These are phyloP conservation scores for Nowickia ferox DNA, from an alignment of 2,888 invertebrate species.

Conservation along the genomic window DNA sequence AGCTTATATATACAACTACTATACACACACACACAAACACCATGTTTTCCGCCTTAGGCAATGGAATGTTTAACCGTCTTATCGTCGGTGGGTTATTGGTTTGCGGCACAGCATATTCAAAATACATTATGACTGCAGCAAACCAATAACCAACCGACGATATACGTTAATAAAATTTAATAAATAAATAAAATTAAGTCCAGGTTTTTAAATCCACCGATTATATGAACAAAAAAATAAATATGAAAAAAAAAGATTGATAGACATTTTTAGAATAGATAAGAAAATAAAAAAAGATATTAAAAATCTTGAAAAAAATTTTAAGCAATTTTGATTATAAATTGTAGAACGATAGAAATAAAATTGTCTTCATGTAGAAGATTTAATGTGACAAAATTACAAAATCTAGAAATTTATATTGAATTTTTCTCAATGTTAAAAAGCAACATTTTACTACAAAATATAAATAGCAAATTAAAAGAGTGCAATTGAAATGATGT, in stretches of 20 bases:
- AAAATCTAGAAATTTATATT: slow-evolving; percentile 40
- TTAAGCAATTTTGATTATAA: slow-evolving; percentile 41
- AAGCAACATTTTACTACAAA: slow-evolving; percentile 22
- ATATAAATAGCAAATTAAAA: slow-evolving; percentile 13
- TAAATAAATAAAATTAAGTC: slow-evolving; percentile 59
- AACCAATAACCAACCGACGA: too few species aligned
- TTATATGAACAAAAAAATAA: slow-evolving; percentile 50
- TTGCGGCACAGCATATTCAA: too few species aligned
- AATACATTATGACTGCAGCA: too few species aligned
- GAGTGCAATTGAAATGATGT: not conserved
- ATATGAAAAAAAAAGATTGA: slow-evolving; percentile 50
- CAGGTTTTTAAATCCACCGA: slow-evolving; percentile 72
- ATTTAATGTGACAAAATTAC: slow-evolving; percentile 29
- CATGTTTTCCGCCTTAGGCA: slow-evolving; percentile 62
- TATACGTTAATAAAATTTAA: slow-evolving; percentile 23
- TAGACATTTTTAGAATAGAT: slow-evolving; percentile 55
- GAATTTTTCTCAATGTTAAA: slow-evolving; percentile 65
- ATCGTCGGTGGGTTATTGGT: too few species aligned
- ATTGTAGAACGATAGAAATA: slow-evolving; percentile 17
- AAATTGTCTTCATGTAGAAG: slow-evolving; percentile 61
- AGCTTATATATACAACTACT: not conserved
- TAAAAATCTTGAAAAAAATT: slow-evolving; percentile 36
- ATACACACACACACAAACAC: slow-evolving; percentile 4
- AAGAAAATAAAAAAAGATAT: slow-evolving; percentile 9
- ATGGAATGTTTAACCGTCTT: slow-evolving; percentile 55